These are phyloP conservation scores for Drosophila sulfurigaster DNA, from an alignment of 1,140 invertebrate genomes.

Conservation along the genomic window DNA sequence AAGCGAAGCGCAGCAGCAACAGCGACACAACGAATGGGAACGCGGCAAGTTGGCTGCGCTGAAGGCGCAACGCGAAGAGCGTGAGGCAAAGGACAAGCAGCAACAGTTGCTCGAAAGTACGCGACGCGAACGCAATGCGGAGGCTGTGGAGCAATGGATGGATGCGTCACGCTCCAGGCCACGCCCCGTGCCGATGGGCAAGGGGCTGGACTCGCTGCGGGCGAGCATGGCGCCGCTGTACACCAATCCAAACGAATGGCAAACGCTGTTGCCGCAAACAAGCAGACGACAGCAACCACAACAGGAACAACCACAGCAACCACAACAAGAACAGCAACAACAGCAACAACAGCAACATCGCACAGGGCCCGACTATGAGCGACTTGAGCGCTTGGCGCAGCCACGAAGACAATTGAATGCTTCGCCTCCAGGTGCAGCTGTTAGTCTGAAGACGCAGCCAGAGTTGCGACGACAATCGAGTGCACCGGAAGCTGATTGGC, in stretches of 20 bases:
- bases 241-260: slow-evolving; percentile 24
- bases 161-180: slow-evolving; percentile 19
- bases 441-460: neutral
- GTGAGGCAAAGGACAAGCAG: neutral
- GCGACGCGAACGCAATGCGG: slow-evolving; percentile 19
- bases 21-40: slow-evolving; percentile 14
- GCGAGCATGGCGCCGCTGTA: slow-evolving; percentile 17
- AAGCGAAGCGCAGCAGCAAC: neutral
- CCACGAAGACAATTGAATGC: slow-evolving; percentile 4
- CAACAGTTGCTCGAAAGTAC: neutral
- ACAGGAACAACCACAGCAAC: neutral
- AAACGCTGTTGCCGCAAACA: neutral
- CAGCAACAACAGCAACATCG: neutral
- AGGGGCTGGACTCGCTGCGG: slow-evolving; percentile 33
- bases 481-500: too few species aligned
- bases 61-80: slow-evolving; percentile 2
- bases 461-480: too few species aligned
- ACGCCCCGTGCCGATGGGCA: slow-evolving; percentile 30
- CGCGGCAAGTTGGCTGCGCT: slow-evolving; percentile 17
- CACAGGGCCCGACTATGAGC: slow-evolving; percentile 24
- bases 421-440: neutral
- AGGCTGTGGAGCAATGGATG: slow-evolving; percentile 28
- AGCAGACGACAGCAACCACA: neutral
- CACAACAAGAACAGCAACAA: neutral
- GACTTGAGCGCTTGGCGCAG: slow-evolving; percentile 32